Evolutionary conservation across 2,797 vertebrate genomes (phyloP).

Genomic region (Agapornis canus): DNA sequence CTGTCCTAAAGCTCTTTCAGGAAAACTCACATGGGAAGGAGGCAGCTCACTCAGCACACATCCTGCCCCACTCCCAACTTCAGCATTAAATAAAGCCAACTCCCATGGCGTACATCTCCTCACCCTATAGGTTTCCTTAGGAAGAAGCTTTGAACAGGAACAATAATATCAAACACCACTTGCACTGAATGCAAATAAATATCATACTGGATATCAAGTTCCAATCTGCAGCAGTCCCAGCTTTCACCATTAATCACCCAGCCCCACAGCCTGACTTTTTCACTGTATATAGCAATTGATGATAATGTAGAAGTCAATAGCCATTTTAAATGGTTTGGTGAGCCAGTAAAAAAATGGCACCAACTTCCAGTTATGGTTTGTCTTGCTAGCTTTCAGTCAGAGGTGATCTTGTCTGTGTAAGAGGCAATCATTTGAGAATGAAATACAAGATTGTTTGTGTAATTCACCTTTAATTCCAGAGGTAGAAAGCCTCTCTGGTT

Average conservation of each 20-base stretch:
- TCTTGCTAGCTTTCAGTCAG: background rate
- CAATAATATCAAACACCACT: background rate
- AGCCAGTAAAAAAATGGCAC: background rate
- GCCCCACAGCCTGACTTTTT: background rate
- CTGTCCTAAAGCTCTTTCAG: background rate
- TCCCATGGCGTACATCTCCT: rapidly evolving
- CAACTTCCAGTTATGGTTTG: background rate
- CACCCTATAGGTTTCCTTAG: rapidly evolving
- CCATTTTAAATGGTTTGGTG: background rate
- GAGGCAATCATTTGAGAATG: background rate
- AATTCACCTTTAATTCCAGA: background rate
- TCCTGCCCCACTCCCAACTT: background rate
- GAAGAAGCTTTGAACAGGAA: background rate
- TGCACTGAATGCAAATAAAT: background rate
- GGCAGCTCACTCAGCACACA: background rate
- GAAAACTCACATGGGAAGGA: rapidly evolving
- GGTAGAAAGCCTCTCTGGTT: rapidly evolving
- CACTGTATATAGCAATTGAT: background rate
- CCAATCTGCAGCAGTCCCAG: background rate
- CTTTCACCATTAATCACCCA: background rate
- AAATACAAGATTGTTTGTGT: background rate
- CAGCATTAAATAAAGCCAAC: rapidly evolving
- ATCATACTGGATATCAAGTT: background rate
- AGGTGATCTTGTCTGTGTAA: background rate
- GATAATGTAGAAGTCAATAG: background rate